These are phyloP conservation scores for Pteronura brasiliensis DNA, from an alignment of 2,113 vertebrate genomes.

Conservation along the genomic window DNA sequence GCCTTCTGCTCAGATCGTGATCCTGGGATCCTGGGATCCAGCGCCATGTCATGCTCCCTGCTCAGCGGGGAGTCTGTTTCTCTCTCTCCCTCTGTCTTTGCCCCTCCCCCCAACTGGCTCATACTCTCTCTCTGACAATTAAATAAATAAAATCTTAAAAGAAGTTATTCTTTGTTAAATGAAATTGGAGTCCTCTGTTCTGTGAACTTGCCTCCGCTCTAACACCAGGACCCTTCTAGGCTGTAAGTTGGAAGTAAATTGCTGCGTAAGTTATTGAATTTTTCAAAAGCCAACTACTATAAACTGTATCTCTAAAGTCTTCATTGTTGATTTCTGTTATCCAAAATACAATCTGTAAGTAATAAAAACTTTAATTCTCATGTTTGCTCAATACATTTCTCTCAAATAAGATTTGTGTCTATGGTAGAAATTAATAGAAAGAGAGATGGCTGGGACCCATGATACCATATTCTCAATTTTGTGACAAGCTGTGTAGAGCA, in stretches of 20 bases:
- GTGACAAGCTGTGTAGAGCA: constrained; percentile 9
- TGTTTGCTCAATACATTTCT: neutral
- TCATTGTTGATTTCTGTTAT: neutral
- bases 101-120: no score
- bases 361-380: neutral
- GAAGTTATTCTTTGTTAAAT: neutral
- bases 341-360: neutral
- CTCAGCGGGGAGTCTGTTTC: neutral
- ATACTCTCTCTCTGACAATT: neutral
- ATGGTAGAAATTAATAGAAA: neutral
- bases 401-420: neutral
- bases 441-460: neutral
- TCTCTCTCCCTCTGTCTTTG: neutral
- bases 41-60: neutral
- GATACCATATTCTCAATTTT: neutral
- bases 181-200: neutral
- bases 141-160: neutral
- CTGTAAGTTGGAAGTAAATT: neutral
- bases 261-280: neutral
- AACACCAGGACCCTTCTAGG: neutral
- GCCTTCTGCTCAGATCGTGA: neutral
- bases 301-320: neutral
- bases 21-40: neutral
- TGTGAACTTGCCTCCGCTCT: neutral
- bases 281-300: neutral